Conservation (phyloP, 2,797 vertebrate species). For the Triplophysa bombifrons region DNA sequence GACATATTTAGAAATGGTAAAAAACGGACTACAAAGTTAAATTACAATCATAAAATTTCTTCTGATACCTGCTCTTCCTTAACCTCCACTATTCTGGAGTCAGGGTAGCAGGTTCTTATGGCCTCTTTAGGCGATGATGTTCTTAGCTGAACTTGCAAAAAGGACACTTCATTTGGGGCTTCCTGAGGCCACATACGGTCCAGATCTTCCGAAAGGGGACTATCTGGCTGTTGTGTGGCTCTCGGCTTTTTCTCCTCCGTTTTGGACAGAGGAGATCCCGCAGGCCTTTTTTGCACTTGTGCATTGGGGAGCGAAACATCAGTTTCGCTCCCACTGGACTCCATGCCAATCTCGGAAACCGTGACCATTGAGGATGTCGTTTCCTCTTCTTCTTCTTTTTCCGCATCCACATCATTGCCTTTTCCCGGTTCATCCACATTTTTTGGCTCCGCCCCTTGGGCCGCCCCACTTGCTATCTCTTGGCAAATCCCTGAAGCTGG, state of each 20-base stretch:
- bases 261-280: not conserved
- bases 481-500: too few species aligned
- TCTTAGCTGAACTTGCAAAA: not conserved
- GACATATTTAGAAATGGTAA: too few species aligned
- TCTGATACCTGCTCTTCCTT: not conserved
- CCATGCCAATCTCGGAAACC: not conserved
- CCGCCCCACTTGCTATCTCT: not conserved
- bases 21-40: too few species aligned
- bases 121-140: not conserved
- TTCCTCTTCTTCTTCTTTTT: too few species aligned
- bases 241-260: not conserved
- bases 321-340: not conserved
- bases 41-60: too few species aligned
- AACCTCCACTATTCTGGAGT: not conserved
- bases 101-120: fast-evolving
- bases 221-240: not conserved
- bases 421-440: too few species aligned
- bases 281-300: slow-evolving; percentile 22
- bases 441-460: not conserved
- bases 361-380: not conserved
- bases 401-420: too few species aligned
- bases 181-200: not conserved
- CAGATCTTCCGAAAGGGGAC: not conserved
- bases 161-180: slow-evolving; percentile 14
- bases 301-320: not conserved